These are phyloP conservation scores for Ciconia maguari DNA, from an alignment of 2,113 vertebrate genomes.

Conservation along the genomic window DNA sequence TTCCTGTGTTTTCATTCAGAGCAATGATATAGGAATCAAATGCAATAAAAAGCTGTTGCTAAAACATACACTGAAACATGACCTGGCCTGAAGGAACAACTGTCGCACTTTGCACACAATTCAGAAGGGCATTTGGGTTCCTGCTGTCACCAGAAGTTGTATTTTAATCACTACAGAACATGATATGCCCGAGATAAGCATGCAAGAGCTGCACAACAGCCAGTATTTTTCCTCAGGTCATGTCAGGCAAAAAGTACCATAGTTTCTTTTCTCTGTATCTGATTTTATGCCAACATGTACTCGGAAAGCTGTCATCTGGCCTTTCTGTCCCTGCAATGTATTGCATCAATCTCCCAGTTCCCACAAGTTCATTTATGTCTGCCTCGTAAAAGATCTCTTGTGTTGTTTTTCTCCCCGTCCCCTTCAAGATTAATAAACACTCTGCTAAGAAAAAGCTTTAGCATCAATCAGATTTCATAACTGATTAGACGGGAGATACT, in stretches of 20 bases:
- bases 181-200: neutral
- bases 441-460: neutral
- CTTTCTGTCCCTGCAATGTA: neutral
- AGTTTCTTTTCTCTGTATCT: slow-evolving; percentile 11
- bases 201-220: neutral
- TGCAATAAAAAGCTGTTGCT: neutral
- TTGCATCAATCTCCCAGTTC: neutral
- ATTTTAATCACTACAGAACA: slow-evolving; percentile 44
- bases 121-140: slow-evolving; percentile 13
- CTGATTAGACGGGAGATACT: slow-evolving; percentile 2
- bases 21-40: neutral
- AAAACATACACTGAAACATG: neutral
- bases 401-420: neutral
- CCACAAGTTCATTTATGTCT: neutral
- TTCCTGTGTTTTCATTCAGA: neutral
- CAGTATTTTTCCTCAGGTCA: slow-evolving; percentile 31
- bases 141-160: slow-evolving; percentile 19
- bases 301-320: neutral
- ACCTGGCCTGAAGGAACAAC: neutral
- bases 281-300: slow-evolving; percentile 18
- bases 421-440: slow-evolving; percentile 29
- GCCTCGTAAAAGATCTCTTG: neutral
- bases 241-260: neutral
- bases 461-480: slow-evolving; percentile 38
- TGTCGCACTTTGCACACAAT: neutral